phyloP scores from a whole-genome alignment of 2,888 invertebrate genomes.

The Diaprepes abbreviatus region DNA sequence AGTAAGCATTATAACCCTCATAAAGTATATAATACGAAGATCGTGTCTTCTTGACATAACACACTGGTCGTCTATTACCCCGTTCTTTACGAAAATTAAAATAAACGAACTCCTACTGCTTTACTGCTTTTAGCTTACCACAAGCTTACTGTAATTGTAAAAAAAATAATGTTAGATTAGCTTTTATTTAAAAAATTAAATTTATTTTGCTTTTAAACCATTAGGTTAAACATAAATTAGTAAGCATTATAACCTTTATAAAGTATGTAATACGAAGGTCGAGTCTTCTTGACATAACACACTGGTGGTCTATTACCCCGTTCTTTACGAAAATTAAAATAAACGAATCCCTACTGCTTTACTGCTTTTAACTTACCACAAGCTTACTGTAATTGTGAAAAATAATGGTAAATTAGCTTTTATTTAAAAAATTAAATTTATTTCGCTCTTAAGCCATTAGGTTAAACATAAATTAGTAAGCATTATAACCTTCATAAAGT shows the following conservation, averaged over 20 bases:
- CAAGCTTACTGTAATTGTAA: too few relatives aligned
- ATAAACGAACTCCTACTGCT: background rate
- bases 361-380: background rate
- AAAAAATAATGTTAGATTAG: too few relatives aligned
- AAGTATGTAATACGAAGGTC: background rate
- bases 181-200: too few relatives aligned
- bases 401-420: too few relatives aligned
- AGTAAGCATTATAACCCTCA: background rate
- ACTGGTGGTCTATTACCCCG: background rate
- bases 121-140: too few relatives aligned
- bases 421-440: too few relatives aligned
- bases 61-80: background rate
- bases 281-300: background rate
- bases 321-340: background rate
- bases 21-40: background rate
- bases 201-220: background rate
- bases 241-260: background rate
- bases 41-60: background rate
- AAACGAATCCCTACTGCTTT: background rate
- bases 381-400: too few relatives aligned
- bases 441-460: background rate
- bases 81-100: background rate
- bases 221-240: too few relatives aligned
- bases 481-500: background rate
- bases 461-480: background rate